Percentiles rank a stretch among this genome's conserved stretches.
Conservation (phyloP, 2,113 vertebrate species). For the Penelope pileata region DNA sequence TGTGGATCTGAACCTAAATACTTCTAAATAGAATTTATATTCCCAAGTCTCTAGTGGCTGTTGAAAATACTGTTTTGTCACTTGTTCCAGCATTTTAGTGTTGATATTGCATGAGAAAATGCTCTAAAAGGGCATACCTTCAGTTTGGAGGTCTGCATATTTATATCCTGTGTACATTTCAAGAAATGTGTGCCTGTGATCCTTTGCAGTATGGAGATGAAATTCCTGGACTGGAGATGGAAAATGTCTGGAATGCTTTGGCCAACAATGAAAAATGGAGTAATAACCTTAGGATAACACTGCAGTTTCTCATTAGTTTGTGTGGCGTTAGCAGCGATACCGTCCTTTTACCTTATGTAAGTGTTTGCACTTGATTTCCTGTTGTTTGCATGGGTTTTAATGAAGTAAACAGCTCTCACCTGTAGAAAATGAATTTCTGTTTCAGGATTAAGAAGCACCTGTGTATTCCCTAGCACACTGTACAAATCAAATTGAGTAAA, state of each 20-base stretch:
- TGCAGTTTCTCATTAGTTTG: conserved; percentile 97
- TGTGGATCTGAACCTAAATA: not conserved
- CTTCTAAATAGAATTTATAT: not conserved
- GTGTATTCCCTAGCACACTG: not conserved
- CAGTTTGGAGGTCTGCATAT: not conserved
- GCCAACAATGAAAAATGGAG: conserved; percentile 97
- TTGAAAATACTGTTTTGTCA: not conserved
- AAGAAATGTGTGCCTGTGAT: not conserved
- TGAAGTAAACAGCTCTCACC: not conserved
- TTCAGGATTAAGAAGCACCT: not conserved
- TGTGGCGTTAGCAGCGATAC: conserved; percentile 98
- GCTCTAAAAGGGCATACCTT: not conserved
- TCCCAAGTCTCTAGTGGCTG: not conserved
- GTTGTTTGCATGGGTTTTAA: not conserved
- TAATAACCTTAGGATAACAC: conserved; percentile 92
- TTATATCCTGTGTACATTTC: not conserved
- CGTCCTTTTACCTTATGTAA: conserved; percentile 91
- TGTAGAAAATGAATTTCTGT: not conserved
- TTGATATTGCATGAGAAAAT: not conserved
- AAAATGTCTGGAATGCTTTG: conserved; percentile 96
- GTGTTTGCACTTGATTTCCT: conserved; percentile 40
- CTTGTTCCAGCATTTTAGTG: not conserved
- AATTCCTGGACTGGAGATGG: conserved; percentile 94
- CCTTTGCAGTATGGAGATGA: conserved; percentile 91
- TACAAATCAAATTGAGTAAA: not conserved